Percentiles rank a stretch among this genome's conserved stretches.
phyloP scores from a whole-genome alignment of 2,888 invertebrate genomes.

The Parnassius orleans region DNA sequence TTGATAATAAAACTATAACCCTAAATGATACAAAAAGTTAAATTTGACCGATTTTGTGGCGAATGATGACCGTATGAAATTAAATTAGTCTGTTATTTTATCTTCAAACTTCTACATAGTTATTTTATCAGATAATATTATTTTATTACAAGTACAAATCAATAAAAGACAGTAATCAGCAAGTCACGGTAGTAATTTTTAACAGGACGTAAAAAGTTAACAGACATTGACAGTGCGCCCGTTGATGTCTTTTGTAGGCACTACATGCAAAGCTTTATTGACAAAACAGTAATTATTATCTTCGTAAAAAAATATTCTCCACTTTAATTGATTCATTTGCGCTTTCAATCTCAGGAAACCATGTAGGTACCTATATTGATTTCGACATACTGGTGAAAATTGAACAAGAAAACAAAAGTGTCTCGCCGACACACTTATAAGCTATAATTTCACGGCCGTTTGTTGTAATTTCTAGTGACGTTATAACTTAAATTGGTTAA shows the following conservation, averaged over 20 bases:
- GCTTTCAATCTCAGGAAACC: constrained; percentile 8
- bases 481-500: constrained; percentile 17
- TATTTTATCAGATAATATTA: constrained; percentile 24
- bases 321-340: constrained; percentile 10
- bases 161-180: constrained; percentile 36
- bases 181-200: constrained; percentile 44
- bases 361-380: constrained; percentile 30
- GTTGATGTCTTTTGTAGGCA: constrained; percentile 71
- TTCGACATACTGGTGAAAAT: constrained; percentile 24
- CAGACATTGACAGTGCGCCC: constrained; percentile 48
- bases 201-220: constrained; percentile 43
- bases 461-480: constrained; percentile 18
- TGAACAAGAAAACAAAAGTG: constrained; percentile 29
- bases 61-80: no score
- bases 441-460: constrained; percentile 32
- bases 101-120: constrained; percentile 19
- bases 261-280: constrained; percentile 23
- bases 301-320: background rate
- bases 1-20: no score
- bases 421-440: constrained; percentile 55
- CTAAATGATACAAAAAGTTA: no score
- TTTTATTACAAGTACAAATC: constrained; percentile 25
- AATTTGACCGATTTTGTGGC: no score
- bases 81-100: no score
- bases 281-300: no score